Evolutionary conservation across 2,888 invertebrate species (phyloP).

Genomic region (Merodon equestris): DNA sequence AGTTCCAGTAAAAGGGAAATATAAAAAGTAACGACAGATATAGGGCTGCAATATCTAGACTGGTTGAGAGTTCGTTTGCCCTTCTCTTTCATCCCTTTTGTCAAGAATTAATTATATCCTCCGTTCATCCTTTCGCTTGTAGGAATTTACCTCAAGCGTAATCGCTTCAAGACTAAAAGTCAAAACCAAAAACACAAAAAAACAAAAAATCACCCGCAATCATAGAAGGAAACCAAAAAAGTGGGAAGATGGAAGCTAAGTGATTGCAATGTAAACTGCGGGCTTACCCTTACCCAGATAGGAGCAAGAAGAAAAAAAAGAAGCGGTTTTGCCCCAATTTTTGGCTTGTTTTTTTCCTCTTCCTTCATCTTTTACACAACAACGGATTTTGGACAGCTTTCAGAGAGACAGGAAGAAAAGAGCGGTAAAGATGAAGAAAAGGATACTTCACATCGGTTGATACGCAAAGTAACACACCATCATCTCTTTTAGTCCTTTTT

Average conservation of each 20-base stretch:
- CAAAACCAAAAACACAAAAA: slow-evolving; percentile 25
- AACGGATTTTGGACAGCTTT: neutral
- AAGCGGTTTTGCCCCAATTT: slow-evolving; percentile 33
- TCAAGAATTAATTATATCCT: slow-evolving; percentile 37
- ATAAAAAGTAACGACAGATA: no score
- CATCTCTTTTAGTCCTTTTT: slow-evolving; percentile 34
- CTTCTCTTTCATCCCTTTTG: no score
- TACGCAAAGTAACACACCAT: slow-evolving; percentile 39
- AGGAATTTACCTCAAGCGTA: slow-evolving; percentile 42
- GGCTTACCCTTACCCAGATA: neutral
- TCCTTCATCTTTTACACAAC: slow-evolving; percentile 7
- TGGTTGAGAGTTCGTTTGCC: no score
- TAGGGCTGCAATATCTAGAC: no score
- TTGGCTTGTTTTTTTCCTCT: slow-evolving; percentile 21
- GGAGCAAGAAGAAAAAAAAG: slow-evolving; percentile 15
- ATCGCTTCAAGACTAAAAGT: slow-evolving; percentile 42
- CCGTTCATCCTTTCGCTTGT: neutral
- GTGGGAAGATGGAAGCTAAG: slow-evolving; percentile 27
- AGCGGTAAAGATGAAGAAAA: slow-evolving; percentile 1
- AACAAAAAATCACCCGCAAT: slow-evolving; percentile 36
- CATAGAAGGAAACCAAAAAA: neutral
- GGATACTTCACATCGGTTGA: slow-evolving; percentile 9
- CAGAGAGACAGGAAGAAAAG: neutral
- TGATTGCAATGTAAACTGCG: slow-evolving; percentile 33
- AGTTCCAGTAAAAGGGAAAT: no score